These are phyloP conservation scores for Athene noctua DNA, from an alignment of 2,113 vertebrate species.

Conservation along the genomic window DNA sequence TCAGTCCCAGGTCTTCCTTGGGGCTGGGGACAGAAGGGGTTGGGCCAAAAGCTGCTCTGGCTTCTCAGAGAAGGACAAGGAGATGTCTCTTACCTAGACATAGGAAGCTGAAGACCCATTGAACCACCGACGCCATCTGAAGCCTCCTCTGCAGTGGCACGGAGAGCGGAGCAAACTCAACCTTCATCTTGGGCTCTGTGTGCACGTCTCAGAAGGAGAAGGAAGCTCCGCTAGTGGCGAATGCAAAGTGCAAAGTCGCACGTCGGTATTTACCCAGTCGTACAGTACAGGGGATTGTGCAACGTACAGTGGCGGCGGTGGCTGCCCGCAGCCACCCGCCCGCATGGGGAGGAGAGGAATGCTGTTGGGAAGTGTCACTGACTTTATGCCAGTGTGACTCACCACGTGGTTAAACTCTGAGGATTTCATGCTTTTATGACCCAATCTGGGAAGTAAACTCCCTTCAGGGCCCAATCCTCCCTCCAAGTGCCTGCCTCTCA, in stretches of 20 bases:
- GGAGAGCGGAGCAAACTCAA: slow-evolving; percentile 17
- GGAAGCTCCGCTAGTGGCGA: background rate
- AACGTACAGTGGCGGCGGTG: background rate
- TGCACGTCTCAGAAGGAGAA: background rate
- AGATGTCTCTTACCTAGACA: slow-evolving; percentile 20
- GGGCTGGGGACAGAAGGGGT: rapidly evolving
- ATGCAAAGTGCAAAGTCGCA: slow-evolving; percentile 26
- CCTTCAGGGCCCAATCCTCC: background rate
- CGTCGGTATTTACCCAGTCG: background rate
- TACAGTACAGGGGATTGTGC: background rate
- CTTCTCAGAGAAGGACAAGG: background rate
- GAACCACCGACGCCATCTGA: slow-evolving; percentile 23
- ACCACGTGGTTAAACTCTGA: background rate
- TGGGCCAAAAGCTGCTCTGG: background rate
- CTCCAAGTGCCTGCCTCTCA: background rate
- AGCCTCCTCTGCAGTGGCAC: slow-evolving; percentile 11
- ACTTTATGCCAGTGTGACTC: background rate
- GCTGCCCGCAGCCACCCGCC: background rate
- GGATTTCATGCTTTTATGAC: background rate
- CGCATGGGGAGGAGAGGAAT: rapidly evolving
- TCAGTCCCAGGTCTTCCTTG: background rate
- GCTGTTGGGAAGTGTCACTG: rapidly evolving
- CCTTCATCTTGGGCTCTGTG: slow-evolving; percentile 24
- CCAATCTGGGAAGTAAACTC: background rate
- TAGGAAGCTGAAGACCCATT: slow-evolving; percentile 58